Conservation (phyloP, 2,888 invertebrate genomes). For the Podotricha telesiphe region DNA sequence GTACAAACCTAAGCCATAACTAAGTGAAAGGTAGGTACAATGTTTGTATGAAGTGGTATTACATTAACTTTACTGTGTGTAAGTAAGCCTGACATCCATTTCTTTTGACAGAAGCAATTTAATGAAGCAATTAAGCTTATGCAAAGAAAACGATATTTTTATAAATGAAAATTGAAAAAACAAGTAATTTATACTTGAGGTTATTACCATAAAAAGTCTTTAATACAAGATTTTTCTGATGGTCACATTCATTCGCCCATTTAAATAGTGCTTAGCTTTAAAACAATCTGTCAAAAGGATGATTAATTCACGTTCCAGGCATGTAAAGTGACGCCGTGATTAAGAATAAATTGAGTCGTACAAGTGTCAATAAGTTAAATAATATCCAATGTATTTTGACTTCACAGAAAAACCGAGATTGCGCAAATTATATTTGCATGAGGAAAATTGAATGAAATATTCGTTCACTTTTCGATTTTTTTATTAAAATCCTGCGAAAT, state of each 20-base stretch:
- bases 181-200: not conserved
- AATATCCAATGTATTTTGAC: not conserved
- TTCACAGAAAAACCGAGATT: constrained; percentile 1
- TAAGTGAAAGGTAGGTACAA: too few species aligned
- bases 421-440: constrained; percentile 12
- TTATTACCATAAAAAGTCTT: constrained; percentile 14
- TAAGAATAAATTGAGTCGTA: constrained; percentile 26
- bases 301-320: constrained; percentile 27
- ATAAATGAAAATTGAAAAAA: constrained; percentile 19
- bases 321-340: constrained; percentile 25
- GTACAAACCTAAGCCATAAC: not conserved
- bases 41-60: not conserved
- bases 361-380: constrained; percentile 22
- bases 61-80: not conserved
- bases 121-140: not conserved
- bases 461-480: not conserved
- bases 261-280: constrained; percentile 21
- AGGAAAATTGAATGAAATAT: constrained; percentile 13
- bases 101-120: not conserved
- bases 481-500: not conserved
- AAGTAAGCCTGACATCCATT: not conserved
- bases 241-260: constrained; percentile 20
- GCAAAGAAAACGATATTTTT: constrained; percentile 11
- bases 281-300: constrained; percentile 23
- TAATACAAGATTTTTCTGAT: constrained; percentile 16